These are phyloP conservation scores for Pardosa pseudoannulata DNA, from an alignment of 2,888 invertebrate genomes.

Conservation along the genomic window DNA sequence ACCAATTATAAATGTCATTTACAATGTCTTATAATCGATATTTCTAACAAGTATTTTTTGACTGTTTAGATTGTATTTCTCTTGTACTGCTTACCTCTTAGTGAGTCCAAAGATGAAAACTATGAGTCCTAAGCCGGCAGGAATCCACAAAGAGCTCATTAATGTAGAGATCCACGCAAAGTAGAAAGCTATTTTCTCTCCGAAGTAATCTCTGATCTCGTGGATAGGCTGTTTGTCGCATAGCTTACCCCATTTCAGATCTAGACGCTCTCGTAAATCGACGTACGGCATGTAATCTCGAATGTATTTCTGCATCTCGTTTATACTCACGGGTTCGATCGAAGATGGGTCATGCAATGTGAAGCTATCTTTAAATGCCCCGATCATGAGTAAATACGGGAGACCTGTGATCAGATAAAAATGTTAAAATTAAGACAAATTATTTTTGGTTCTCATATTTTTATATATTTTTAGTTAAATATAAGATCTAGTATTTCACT, in stretches of 20 bases:
- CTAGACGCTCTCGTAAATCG: slow-evolving; percentile 50
- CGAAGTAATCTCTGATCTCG: slow-evolving; percentile 71
- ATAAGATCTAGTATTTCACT: too few species aligned
- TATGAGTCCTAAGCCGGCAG: slow-evolving; percentile 61
- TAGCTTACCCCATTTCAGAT: slow-evolving; percentile 53
- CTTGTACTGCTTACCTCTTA: slow-evolving; percentile 58
- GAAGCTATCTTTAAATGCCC: slow-evolving; percentile 69
- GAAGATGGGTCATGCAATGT: slow-evolving; percentile 68
- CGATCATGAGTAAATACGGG: slow-evolving; percentile 61
- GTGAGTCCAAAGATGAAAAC: slow-evolving; percentile 70
- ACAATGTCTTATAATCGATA: too few species aligned
- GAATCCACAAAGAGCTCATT: slow-evolving; percentile 69
- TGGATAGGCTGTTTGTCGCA: slow-evolving; percentile 66
- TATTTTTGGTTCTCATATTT: too few species aligned
- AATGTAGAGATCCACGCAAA: slow-evolving; percentile 72
- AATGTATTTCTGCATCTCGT: slow-evolving; percentile 2
- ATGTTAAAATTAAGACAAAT: too few species aligned
- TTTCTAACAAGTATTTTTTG: too few species aligned
- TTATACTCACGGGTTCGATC: slow-evolving; percentile 55
- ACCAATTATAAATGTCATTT: too few species aligned
- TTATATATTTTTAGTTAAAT: too few species aligned
- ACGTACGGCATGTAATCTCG: slow-evolving; percentile 1
- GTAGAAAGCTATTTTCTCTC: slow-evolving; percentile 73
- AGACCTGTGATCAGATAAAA: slow-evolving; percentile 60
- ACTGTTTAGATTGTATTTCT: too few species aligned